These are phyloP conservation scores for Lagenorhynchus albirostris DNA, from an alignment of 2,113 vertebrate genomes.

Conservation along the genomic window DNA sequence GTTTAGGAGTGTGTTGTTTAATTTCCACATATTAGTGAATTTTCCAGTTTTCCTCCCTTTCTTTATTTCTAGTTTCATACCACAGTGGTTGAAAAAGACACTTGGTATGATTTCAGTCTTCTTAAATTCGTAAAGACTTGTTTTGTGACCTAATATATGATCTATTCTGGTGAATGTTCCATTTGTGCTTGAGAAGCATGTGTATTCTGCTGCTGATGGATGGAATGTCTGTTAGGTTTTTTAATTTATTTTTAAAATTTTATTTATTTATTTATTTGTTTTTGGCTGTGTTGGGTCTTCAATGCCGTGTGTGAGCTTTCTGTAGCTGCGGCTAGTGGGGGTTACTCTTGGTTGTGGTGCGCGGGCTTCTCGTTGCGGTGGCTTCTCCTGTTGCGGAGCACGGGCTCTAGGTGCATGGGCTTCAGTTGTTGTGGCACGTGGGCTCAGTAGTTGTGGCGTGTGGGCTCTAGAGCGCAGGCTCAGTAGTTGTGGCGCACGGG, in stretches of 20 bases:
- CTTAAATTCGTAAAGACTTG: not conserved
- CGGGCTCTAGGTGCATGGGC: accelerated
- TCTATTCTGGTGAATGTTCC: not conserved
- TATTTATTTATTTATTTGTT: too few species aligned
- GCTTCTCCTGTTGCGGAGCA: too few species aligned
- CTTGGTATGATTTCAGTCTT: not conserved
- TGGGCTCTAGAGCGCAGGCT: too few species aligned
- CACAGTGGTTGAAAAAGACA: not conserved
- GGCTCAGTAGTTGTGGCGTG: too few species aligned
- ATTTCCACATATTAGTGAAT: not conserved
- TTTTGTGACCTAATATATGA: not conserved
- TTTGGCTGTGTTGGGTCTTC: too few species aligned
- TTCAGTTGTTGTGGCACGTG: too few species aligned
- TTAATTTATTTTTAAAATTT: accelerated
- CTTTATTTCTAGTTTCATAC: not conserved
- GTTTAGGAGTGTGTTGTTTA: not conserved
- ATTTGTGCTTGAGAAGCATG: not conserved
- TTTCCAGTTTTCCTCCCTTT: not conserved
- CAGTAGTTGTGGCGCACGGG: too few species aligned
- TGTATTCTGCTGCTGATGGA: not conserved
- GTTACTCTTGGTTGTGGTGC: accelerated
- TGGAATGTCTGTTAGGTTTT: not conserved
- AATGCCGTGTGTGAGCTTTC: accelerated
- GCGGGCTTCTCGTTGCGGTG: accelerated
- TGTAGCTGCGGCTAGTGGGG: too few species aligned